These are phyloP conservation scores for Dermatophagoides farinae DNA, from an alignment of 1,140 invertebrate genomes.

Conservation along the genomic window DNA sequence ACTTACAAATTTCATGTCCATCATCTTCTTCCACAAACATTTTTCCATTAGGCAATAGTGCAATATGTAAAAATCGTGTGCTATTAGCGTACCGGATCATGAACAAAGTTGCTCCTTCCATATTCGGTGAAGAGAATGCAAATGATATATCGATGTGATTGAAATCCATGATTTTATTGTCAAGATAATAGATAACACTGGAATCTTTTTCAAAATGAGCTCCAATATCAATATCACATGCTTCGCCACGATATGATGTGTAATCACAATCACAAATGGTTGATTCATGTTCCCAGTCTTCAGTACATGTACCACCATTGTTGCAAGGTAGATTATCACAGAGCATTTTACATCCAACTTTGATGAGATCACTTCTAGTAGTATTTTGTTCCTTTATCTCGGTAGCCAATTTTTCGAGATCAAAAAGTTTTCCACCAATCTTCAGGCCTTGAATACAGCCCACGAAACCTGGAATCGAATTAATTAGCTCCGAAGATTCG, in stretches of 20 bases:
- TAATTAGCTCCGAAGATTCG: conserved; percentile 26
- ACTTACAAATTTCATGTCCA: conserved; percentile 12
- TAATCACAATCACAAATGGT: conserved; percentile 66
- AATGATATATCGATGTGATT: conserved; percentile 31
- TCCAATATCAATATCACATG: conserved; percentile 50
- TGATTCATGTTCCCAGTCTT: conserved; percentile 62
- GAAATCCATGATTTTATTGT: conserved; percentile 20
- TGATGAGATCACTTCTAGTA: conserved; percentile 26
- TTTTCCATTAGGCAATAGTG: conserved; percentile 53
- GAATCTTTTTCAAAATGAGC: conserved; percentile 66
- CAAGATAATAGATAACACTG: conserved; percentile 34
- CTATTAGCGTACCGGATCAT: conserved; percentile 13
- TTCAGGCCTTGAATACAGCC: conserved; percentile 72
- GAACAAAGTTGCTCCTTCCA: conserved; percentile 4
- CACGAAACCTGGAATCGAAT: conserved; percentile 48
- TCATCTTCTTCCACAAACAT: conserved; percentile 62
- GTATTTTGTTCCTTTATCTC: conserved; percentile 9
- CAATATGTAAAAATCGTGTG: conserved; percentile 54
- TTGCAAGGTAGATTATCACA: conserved; percentile 67
- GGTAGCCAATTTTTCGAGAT: conserved; percentile 31
- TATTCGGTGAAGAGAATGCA: conserved; percentile 40
- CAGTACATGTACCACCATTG: conserved; percentile 60
- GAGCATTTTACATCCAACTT: conserved; percentile 56
- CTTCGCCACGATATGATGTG: conserved; percentile 64
- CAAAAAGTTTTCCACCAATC: conserved; percentile 53